Evolutionary conservation across 2,797 vertebrate species (phyloP), one percentile per base, ranked within the genome.

Genomic region (Fistularia tabacaria): DNA sequence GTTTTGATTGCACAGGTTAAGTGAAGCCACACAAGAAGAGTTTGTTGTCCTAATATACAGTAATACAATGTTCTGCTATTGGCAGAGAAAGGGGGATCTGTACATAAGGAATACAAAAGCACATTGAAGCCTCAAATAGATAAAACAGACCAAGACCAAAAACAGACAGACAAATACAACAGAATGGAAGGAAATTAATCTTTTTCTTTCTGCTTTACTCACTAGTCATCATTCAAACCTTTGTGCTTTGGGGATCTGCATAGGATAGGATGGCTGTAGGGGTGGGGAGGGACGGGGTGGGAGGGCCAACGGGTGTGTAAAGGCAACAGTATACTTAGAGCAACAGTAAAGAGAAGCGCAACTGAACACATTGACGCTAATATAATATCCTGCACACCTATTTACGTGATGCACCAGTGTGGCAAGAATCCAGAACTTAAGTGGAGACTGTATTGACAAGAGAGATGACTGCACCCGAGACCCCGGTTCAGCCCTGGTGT

Each of bases 41-140:
- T 88, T 79, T 83, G 81, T 83, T 90, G 69, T 84, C 85, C 56
- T 77, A 79, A 77, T 90, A 90, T 72, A 73, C 78, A 76, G 62
- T 87, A 88, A 83, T 86, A 87, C 80, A 50, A 38, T 64, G 66
- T 81, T 82, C 48, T 67, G 63, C 45, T 73, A 47, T 72, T 77
- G 74, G 71, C 46, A 85, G 74, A 71, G 81, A 79, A 81, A 41
- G 14, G 81, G 88, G 89, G 64, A 83, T 91, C 86, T 92, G 77
- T 93, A 94, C 90, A 92, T 69, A 12, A 52, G 87, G 87, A 88
- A 80, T 93, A 93, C 84, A 94, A 94, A 94, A 93, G 88, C 90
- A 84, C 87, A 85, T 58, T 73, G 69, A 77, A 79, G 79, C 80
- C 61, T 74, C 70, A 58, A 74, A 79, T 76, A 77, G 65, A 75